A percentile compares a stretch with the other conserved stretches of the same genome.
Conservation (phyloP, 2,888 invertebrate species). For the Falcaria lacertinaria region DNA sequence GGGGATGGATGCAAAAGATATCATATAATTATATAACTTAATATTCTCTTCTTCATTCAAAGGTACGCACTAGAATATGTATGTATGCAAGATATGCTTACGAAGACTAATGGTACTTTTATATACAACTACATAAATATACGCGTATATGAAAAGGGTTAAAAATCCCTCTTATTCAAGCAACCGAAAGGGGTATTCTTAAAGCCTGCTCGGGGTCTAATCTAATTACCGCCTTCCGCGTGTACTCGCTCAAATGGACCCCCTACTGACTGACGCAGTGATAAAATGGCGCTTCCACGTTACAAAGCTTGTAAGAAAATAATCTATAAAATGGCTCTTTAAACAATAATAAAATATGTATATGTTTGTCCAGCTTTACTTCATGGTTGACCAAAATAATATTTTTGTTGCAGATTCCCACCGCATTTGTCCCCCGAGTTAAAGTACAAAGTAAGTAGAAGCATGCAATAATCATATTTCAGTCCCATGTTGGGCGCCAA, state of each 20-base stretch:
- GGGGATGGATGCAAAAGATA: no score
- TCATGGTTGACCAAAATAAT: conserved; percentile 5
- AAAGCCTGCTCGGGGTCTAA: conserved; percentile 38
- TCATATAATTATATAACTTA: no score
- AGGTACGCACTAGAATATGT: no score
- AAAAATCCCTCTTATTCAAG: background rate
- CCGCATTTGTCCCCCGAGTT: background rate
- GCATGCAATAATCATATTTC: conserved; percentile 7
- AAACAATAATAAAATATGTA: background rate
- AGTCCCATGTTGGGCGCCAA: conserved; percentile 21
- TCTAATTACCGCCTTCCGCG: conserved; percentile 42
- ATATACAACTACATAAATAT: background rate
- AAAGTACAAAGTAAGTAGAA: background rate
- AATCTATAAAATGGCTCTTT: no score
- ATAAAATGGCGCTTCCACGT: conserved; percentile 23
- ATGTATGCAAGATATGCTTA: no score
- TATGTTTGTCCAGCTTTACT: background rate
- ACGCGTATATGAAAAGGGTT: background rate
- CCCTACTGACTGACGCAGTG: conserved; percentile 31
- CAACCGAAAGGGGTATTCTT: conserved; percentile 25
- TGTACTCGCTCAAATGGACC: conserved; percentile 44
- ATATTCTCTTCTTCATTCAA: no score
- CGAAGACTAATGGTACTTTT: no score
- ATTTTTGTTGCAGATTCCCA: conserved; percentile 16
- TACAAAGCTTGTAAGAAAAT: no score